Conservation (phyloP, 2,113 vertebrate genomes). For the Labrus mixtus region DNA sequence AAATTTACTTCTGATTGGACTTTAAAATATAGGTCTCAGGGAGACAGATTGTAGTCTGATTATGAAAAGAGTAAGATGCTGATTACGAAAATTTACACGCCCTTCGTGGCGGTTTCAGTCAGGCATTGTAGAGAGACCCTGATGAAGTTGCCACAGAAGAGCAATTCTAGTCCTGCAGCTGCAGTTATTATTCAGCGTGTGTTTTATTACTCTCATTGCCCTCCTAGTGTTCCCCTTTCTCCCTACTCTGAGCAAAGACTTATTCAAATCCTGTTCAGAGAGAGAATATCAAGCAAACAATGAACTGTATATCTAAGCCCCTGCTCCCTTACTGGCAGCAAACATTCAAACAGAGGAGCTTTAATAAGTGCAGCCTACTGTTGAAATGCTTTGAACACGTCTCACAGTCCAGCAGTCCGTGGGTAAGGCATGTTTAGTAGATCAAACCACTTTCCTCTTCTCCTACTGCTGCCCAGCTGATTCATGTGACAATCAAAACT, state of each 20-base stretch:
- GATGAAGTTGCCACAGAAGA: conserved; percentile 21
- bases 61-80: not conserved
- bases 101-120: not conserved
- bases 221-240: not conserved
- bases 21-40: not conserved
- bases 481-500: conserved; percentile 68
- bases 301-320: not conserved
- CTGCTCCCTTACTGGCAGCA: not conserved
- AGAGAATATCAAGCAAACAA: conserved; percentile 2
- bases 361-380: too few species aligned
- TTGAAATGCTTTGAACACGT: too few species aligned
- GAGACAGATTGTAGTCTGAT: not conserved
- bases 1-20: not conserved
- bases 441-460: conserved; percentile 33
- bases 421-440: not conserved
- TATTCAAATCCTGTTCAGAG: conserved; percentile 1
- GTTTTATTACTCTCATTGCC: conserved; percentile 3
- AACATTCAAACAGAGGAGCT: not conserved
- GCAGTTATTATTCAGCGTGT: not conserved
- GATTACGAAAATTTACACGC: not conserved
- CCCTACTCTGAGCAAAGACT: not conserved
- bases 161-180: conserved; percentile 12
- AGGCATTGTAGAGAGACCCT: not conserved
- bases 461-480: conserved; percentile 53
- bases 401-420: not conserved